Conservation (phyloP, 1,140 invertebrate genomes). For the Pseudomyrmex pallidus region DNA sequence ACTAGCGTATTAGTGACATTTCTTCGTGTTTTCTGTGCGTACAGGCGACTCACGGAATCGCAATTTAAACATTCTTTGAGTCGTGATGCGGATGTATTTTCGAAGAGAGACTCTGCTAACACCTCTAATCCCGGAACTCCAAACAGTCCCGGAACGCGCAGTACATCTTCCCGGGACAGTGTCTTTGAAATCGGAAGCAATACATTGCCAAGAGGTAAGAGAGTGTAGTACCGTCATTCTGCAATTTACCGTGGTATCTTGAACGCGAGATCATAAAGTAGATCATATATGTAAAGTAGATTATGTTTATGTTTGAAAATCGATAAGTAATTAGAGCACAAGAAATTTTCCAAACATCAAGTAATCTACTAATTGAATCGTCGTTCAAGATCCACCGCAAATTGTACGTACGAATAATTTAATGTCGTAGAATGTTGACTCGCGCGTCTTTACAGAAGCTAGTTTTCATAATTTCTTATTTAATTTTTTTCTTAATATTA, state of each 20-base stretch:
- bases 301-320: background rate
- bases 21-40: constrained; percentile 25
- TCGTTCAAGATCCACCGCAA: constrained; percentile 39
- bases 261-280: constrained; percentile 14
- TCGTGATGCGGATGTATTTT: constrained; percentile 80
- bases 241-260: constrained; percentile 68
- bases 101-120: constrained; percentile 74
- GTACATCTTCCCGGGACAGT: constrained; percentile 78
- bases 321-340: background rate
- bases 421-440: constrained; percentile 76
- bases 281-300: background rate
- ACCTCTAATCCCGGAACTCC: constrained; percentile 72
- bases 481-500: constrained; percentile 10
- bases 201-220: constrained; percentile 88
- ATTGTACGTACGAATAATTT: constrained; percentile 59
- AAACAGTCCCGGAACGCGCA: constrained; percentile 72
- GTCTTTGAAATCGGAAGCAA: constrained; percentile 83
- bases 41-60: constrained; percentile 81
- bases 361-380: constrained; percentile 1
- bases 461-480: constrained; percentile 16
- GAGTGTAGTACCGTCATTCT: constrained; percentile 59
- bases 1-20: background rate
- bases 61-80: constrained; percentile 81
- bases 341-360: background rate
- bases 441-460: constrained; percentile 76